These are phyloP conservation scores for Meteorus sp. DNA, from an alignment of 1,140 invertebrate genomes.

Conservation along the genomic window DNA sequence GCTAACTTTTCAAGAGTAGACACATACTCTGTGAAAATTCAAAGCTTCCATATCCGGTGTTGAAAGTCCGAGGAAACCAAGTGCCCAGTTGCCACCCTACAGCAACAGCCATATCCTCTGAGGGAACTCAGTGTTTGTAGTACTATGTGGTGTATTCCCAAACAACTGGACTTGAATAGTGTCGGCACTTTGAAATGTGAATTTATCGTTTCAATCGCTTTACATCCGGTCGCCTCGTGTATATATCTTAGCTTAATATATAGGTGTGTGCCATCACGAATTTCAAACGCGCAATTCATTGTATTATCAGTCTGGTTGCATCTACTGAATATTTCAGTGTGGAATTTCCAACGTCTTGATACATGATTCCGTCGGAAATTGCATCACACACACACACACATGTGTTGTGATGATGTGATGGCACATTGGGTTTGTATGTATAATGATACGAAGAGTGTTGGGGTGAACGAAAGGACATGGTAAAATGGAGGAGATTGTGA, in stretches of 20 bases:
- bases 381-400: conserved; percentile 1
- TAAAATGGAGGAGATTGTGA: no score
- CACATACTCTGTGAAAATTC: conserved; percentile 13
- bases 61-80: conserved; percentile 8
- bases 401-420: background rate
- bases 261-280: conserved; percentile 28
- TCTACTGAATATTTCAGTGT: conserved; percentile 26
- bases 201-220: conserved; percentile 32
- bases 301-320: background rate
- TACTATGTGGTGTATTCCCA: background rate
- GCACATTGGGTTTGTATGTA: no score
- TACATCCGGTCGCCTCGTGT: conserved; percentile 26
- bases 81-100: background rate
- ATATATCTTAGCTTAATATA: conserved; percentile 13
- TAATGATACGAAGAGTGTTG: no score
- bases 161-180: background rate
- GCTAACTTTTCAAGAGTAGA: no score
- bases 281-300: conserved; percentile 17
- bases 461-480: no score
- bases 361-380: conserved; percentile 12
- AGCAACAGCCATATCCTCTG: background rate
- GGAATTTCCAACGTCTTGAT: conserved; percentile 6
- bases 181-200: conserved; percentile 23
- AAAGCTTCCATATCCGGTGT: background rate
- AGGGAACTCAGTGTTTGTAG: background rate